Conservation (phyloP, 2,888 invertebrate species). For the Eupithecia pulchellata region DNA sequence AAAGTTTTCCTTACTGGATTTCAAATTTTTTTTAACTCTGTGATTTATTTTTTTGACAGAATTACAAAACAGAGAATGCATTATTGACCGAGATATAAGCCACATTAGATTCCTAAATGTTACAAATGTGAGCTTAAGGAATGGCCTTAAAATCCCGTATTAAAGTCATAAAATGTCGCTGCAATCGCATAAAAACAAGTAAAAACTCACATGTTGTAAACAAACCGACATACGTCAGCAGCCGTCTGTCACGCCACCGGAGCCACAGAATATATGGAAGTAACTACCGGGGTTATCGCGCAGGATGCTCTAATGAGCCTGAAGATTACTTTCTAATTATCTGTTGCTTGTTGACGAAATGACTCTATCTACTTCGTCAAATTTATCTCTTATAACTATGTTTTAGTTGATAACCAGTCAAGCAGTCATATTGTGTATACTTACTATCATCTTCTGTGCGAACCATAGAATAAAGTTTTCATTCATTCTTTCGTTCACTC, state of each 20-base stretch:
- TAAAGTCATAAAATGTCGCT: not conserved
- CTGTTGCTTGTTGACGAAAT: conserved; percentile 5
- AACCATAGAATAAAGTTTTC: too few relatives aligned
- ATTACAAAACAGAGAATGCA: too few relatives aligned
- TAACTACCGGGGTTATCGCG: conserved; percentile 62
- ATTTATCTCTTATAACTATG: not conserved
- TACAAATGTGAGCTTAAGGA: not conserved
- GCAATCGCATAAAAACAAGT: not conserved
- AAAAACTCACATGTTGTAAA: conserved; percentile 44
- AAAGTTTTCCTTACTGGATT: too few relatives aligned
- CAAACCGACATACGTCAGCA: conserved; percentile 53
- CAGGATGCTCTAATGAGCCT: conserved; percentile 64
- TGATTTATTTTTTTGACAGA: too few relatives aligned
- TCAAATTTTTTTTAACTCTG: too few relatives aligned
- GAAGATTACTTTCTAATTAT: conserved; percentile 64
- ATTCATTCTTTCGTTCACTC: not conserved
- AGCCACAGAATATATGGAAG: not conserved
- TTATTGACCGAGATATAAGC: too few relatives aligned
- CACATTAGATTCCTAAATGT: not conserved
- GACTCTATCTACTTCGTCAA: not conserved
- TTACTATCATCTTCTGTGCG: too few relatives aligned
- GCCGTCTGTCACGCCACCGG: conserved; percentile 68
- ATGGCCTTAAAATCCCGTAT: not conserved
- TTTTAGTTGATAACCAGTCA: not conserved
- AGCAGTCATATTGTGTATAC: too few relatives aligned